phyloP scores from a whole-genome alignment of 2,888 invertebrate genomes.

The Hirtodrosophila cameraria region DNA sequence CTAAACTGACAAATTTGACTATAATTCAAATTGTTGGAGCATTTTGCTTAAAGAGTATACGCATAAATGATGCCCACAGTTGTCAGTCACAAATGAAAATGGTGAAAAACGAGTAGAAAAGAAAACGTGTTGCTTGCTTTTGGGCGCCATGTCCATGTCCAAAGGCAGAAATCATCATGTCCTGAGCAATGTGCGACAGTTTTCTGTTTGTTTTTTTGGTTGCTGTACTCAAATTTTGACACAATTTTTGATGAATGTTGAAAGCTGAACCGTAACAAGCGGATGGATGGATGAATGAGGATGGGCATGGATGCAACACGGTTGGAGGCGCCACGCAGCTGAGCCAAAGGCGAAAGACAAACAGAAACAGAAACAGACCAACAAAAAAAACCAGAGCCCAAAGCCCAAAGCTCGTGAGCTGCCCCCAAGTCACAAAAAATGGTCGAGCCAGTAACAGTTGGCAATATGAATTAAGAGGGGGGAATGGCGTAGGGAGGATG shows the following conservation, averaged over 20 bases:
- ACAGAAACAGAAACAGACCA: conserved; percentile 24
- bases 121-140: conserved; percentile 22
- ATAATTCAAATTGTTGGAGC: too few relatives aligned
- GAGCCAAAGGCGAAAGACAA: conserved; percentile 48
- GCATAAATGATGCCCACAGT: background rate
- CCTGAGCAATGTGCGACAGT: conserved; percentile 33
- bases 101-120: background rate
- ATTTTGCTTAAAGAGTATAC: too few relatives aligned
- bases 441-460: conserved; percentile 12
- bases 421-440: conserved; percentile 8
- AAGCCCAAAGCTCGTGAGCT: too few relatives aligned
- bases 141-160: conserved; percentile 16
- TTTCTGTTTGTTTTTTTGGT: conserved; percentile 2
- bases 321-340: conserved; percentile 34
- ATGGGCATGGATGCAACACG: conserved; percentile 5
- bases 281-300: too few relatives aligned
- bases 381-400: conserved; percentile 4
- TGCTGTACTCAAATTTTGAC: conserved; percentile 62
- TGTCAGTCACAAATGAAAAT: background rate
- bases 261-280: conserved; percentile 68
- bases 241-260: conserved; percentile 74
- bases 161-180: conserved; percentile 44
- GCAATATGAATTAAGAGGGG: background rate
- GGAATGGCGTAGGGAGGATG: background rate
- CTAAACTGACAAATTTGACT: too few relatives aligned